Evolutionary conservation across 2,888 invertebrate species (phyloP), one percentile per base, ranked within the genome.

Genomic region (Hyposoter didymator): DNA sequence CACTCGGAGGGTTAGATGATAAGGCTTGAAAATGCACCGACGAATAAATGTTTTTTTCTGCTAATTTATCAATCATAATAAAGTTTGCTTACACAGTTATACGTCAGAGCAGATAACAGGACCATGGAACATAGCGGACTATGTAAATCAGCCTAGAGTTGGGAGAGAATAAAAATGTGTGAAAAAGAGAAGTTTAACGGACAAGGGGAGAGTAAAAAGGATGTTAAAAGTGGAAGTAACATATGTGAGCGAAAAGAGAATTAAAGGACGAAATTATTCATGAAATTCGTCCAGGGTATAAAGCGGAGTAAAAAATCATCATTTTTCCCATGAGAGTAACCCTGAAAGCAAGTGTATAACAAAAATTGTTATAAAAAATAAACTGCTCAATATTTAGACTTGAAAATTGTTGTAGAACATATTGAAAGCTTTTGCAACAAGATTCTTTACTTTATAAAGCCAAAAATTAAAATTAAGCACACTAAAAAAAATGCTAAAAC

Each of bases 211-310:
- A 14, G 32, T 28, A 19, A 72, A 59, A 70, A 62, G 7, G 45
- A 55, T 14, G 66, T 73, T 67, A 19, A 59, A 47, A 75, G 43
- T 45, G n/a, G 43, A 35, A 22, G 39, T 17, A 59, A 73, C 28
- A 39, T 66, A 52, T 28, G 35, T 17, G 22, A 14, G 8, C 12
- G 2, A 69, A 73, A 45, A 64, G 52, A 45, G 45, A 28, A 35
- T 73, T 28, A 10, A 67, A 39, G 47, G 32, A 7, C n/a, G 69
- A 73, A 70, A 79, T 52, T 64, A 79, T 70, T 79, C 79, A 52
- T 64, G 62, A 22, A 69, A 78, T 83, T 62, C 45, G 22, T 28
- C 17, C 17, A n/a, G 45, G 59, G 59, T n/a, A 73, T 22, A 62
- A 62, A 8, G 32, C 12, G 2, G 17, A 47, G 22, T n/a, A 59